phyloP scores from a whole-genome alignment of 2,888 invertebrate genomes.

The Tenthredo scrophulariae region DNA sequence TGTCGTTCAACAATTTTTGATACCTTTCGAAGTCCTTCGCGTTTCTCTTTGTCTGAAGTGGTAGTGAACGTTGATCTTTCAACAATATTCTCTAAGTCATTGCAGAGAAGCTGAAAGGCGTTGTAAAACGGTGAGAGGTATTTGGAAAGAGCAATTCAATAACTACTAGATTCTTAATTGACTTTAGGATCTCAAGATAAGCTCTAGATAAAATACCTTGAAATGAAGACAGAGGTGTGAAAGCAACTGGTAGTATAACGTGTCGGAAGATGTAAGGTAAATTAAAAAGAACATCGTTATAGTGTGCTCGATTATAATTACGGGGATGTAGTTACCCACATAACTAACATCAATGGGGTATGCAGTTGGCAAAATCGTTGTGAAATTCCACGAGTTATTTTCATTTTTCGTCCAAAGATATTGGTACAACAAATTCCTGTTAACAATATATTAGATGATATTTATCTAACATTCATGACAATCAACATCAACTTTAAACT shows the following conservation, averaged over 20 bases:
- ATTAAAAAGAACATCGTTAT: slow-evolving; percentile 34
- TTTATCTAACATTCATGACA: not conserved
- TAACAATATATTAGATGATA: not conserved
- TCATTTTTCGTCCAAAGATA: slow-evolving; percentile 1
- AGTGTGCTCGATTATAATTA: slow-evolving; percentile 14
- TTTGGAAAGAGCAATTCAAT: not conserved
- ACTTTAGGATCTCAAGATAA: not conserved
- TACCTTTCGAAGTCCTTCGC: not conserved
- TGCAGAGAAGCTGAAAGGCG: not conserved
- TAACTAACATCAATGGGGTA: slow-evolving; percentile 22
- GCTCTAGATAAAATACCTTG: not conserved
- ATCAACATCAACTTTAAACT: not conserved
- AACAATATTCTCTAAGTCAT: slow-evolving; percentile 25
- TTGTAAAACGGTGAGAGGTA: not conserved
- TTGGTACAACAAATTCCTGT: slow-evolving; percentile 19
- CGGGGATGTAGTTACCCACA: not conserved
- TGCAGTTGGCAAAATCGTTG: not conserved
- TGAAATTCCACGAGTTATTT: slow-evolving; percentile 25
- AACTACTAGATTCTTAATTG: not conserved
- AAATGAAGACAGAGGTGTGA: slow-evolving; percentile 34
- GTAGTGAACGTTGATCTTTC: not conserved
- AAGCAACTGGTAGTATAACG: slow-evolving; percentile 34
- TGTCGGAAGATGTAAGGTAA: slow-evolving; percentile 35
- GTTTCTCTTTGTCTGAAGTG: not conserved
- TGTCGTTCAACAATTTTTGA: slow-evolving; percentile 25